Conservation (phyloP, 2,888 invertebrate genomes). For the Sycophila texana region DNA sequence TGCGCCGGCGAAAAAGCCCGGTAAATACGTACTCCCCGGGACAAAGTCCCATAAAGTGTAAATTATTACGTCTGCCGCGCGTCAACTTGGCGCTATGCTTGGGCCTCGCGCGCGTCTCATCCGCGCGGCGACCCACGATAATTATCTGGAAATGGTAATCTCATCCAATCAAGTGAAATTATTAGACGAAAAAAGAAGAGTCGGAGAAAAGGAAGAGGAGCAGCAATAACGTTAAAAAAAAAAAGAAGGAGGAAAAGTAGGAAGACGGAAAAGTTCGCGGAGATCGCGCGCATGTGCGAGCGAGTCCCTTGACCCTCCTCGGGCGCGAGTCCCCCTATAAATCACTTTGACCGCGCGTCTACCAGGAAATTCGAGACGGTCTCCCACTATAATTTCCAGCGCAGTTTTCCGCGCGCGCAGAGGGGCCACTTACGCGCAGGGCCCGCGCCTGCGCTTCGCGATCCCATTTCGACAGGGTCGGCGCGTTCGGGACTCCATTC, state of each 20-base stretch:
- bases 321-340: background rate
- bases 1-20: too few species aligned
- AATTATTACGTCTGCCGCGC: too few species aligned
- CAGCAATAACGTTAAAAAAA: too few species aligned
- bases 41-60: too few species aligned
- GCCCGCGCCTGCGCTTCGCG: background rate
- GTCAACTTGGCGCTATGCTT: too few species aligned
- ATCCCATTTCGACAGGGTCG: background rate
- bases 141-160: too few species aligned
- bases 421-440: background rate
- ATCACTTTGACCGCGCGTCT: background rate
- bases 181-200: background rate
- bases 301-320: background rate
- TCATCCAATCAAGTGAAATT: too few species aligned
- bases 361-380: constrained; percentile 1
- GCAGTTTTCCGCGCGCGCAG: background rate
- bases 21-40: too few species aligned
- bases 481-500: constrained; percentile 31
- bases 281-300: background rate
- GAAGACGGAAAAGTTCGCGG: too few species aligned
- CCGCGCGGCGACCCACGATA: too few species aligned
- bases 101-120: too few species aligned
- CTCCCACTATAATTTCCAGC: constrained; percentile 13
- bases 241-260: background rate
- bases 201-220: background rate